These are phyloP conservation scores for Coelopa frigida DNA, from an alignment of 1,140 invertebrate species.

Conservation along the genomic window DNA sequence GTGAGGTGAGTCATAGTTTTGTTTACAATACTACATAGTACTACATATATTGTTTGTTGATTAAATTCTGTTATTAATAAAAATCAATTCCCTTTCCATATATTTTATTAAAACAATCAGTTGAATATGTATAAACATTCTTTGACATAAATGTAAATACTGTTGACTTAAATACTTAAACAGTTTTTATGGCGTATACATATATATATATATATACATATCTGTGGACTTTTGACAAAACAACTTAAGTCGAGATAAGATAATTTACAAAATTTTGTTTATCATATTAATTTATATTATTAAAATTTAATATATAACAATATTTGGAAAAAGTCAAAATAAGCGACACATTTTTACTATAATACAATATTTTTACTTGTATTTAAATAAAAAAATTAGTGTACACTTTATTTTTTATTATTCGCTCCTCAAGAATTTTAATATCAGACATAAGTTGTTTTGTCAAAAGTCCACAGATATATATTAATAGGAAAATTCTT, in stretches of 20 bases:
- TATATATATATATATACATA: too few relatives aligned
- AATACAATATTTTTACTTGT: not conserved
- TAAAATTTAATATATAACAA: not conserved
- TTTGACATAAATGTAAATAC: too few relatives aligned
- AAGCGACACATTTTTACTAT: not conserved
- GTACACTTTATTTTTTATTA: too few relatives aligned
- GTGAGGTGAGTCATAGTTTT: slow-evolving; percentile 64
- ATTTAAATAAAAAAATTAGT: not conserved
- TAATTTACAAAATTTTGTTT: not conserved
- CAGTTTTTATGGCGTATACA: too few relatives aligned
- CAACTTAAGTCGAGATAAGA: not conserved
- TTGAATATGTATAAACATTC: too few relatives aligned
- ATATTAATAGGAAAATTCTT: not conserved
- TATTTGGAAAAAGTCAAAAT: slow-evolving; percentile 2
- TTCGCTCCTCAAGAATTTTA: too few relatives aligned
- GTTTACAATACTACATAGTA: too few relatives aligned
- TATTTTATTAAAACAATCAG: too few relatives aligned
- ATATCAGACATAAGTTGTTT: too few relatives aligned
- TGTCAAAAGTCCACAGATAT: too few relatives aligned
- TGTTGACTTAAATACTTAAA: too few relatives aligned
- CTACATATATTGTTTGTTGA: too few relatives aligned
- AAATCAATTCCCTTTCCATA: slow-evolving; percentile 9
- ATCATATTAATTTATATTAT: not conserved
- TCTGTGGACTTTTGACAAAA: not conserved
- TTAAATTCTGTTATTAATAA: slow-evolving; percentile 8